A percentile compares a stretch with the other conserved stretches of the same genome.
These are phyloP conservation scores for Drosophila tropicalis DNA, from an alignment of 1,140 invertebrate species.

Conservation along the genomic window DNA sequence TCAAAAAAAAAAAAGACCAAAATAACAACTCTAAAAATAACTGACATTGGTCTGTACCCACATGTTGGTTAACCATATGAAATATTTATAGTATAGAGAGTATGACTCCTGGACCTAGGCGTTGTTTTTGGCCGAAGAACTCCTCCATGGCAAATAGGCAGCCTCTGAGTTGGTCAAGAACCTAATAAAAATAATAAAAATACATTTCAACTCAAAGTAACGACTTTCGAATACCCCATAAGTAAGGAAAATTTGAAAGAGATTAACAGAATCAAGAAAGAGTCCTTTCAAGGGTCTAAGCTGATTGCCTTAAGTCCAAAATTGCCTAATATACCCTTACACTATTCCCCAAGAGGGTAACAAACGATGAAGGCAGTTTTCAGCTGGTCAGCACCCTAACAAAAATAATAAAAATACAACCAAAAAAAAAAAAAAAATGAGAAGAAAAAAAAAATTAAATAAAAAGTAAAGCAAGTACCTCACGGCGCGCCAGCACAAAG, in stretches of 20 bases:
- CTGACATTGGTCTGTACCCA: background rate
- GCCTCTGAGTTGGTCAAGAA: slow-evolving; percentile 60
- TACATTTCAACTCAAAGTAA: background rate
- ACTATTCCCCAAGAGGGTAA: slow-evolving; percentile 26
- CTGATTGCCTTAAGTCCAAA: too few relatives aligned
- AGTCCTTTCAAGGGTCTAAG: too few relatives aligned
- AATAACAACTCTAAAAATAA: background rate
- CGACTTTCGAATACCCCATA: background rate
- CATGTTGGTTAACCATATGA: background rate
- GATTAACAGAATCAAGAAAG: background rate
- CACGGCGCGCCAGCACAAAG: slow-evolving; percentile 56
- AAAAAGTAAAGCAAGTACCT: slow-evolving; percentile 14
- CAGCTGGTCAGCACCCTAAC: slow-evolving; percentile 70
- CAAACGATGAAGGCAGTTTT: slow-evolving; percentile 56
- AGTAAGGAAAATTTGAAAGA: too few relatives aligned
- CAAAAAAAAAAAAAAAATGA: slow-evolving; percentile 55
- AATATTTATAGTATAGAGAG: background rate
- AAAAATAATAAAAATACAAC: slow-evolving; percentile 69
- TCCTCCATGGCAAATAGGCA: background rate
- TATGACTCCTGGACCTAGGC: background rate
- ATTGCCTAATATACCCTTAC: background rate
- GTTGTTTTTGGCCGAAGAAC: too few relatives aligned
- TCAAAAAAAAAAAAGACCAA: background rate
- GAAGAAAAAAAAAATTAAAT: slow-evolving; percentile 52
- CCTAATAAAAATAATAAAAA: slow-evolving; percentile 65